phyloP scores from a whole-genome alignment of 2,797 vertebrate genomes.

The Picus viridis region DNA sequence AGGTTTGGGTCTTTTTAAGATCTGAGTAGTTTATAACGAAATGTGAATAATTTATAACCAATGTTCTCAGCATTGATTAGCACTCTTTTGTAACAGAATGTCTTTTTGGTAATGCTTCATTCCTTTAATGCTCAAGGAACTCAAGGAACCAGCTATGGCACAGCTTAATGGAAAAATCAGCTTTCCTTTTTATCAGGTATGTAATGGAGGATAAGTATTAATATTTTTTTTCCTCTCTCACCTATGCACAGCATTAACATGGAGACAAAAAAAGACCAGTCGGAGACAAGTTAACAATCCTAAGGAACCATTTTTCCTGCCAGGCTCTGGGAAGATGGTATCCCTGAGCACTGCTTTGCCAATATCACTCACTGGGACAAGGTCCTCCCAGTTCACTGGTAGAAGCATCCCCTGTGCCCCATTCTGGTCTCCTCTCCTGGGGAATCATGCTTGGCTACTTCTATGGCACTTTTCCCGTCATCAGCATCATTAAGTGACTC shows the following conservation, averaged over 20 bases:
- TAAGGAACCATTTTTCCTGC: not conserved
- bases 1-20: conserved; percentile 63
- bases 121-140: conserved; percentile 69
- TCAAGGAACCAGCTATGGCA: conserved; percentile 53
- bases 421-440: not conserved
- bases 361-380: not conserved
- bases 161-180: conserved; percentile 65
- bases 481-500: conserved; percentile 25
- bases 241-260: conserved; percentile 43
- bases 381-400: not conserved
- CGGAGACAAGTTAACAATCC: conserved; percentile 55
- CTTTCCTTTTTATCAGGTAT: conserved; percentile 58
- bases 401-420: not conserved
- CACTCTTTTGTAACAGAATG: conserved; percentile 70
- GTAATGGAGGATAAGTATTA: conserved; percentile 8
- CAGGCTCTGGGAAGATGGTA: not conserved
- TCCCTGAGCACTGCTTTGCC: not conserved
- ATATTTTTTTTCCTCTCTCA: not conserved
- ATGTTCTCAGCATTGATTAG: conserved; percentile 76
- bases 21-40: conserved; percentile 69
- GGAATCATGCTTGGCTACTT: conserved; percentile 19
- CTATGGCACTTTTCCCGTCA: conserved; percentile 30
- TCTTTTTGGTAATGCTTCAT: conserved; percentile 66
- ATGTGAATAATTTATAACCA: conserved; percentile 79
- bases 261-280: conserved; percentile 4